A percentile compares a stretch with the other conserved stretches of the same genome.
Evolutionary conservation across 2,888 invertebrate species (phyloP).

Genomic region (Heliconius hortense): DNA sequence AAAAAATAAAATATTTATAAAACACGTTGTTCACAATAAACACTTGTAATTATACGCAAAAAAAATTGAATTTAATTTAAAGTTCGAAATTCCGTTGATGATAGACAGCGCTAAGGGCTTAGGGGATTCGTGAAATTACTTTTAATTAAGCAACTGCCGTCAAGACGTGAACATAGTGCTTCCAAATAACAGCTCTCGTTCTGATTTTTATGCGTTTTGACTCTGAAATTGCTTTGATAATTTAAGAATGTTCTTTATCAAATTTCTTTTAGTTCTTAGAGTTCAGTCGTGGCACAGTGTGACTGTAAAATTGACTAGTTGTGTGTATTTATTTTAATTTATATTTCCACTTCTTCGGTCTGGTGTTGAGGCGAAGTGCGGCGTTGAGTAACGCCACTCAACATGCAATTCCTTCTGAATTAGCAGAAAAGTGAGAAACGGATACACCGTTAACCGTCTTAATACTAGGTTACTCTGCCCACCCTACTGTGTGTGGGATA

Average conservation of each 20-base stretch:
- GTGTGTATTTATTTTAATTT: too few relatives aligned
- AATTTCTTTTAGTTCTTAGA: too few relatives aligned
- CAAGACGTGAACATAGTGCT: slow-evolving; percentile 69
- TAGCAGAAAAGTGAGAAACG: too few relatives aligned
- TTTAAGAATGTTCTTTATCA: background rate
- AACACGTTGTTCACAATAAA: background rate
- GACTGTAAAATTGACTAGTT: too few relatives aligned
- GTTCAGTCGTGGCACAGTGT: too few relatives aligned
- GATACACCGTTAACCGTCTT: too few relatives aligned
- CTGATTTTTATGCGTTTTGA: slow-evolving; percentile 50
- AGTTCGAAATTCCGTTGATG: slow-evolving; percentile 23
- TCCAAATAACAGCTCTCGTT: slow-evolving; percentile 67
- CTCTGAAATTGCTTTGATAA: slow-evolving; percentile 44
- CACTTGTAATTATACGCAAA: background rate
- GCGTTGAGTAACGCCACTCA: too few relatives aligned
- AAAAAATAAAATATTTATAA: background rate
- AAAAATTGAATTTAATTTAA: slow-evolving; percentile 7
- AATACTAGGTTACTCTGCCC: too few relatives aligned
- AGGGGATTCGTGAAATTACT: slow-evolving; percentile 57
- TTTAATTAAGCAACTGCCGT: slow-evolving; percentile 68
- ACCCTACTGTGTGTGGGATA: too few relatives aligned
- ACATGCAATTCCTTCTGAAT: too few relatives aligned
- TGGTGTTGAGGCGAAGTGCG: too few relatives aligned
- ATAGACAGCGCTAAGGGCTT: slow-evolving; percentile 42
- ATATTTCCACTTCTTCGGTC: too few relatives aligned